Evolutionary conservation across 1,140 invertebrate genomes (phyloP), one percentile per base, ranked within the genome.

Genomic region (Caenorhabditis tropicalis): DNA sequence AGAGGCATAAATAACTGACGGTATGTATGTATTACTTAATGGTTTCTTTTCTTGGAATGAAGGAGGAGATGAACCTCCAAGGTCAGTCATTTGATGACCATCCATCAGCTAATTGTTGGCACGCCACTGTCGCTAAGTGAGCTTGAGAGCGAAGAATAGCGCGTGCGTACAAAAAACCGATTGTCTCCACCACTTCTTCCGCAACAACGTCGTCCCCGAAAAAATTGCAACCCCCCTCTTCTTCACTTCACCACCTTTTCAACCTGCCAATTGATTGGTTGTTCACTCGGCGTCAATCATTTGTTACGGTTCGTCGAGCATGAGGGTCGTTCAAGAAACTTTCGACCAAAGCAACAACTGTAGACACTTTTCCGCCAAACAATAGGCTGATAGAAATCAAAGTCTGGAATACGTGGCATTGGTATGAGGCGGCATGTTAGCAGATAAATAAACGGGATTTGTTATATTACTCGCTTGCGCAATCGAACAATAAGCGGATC

Each of bases 11-110:
- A 74, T 74, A 74, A 74, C 36, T 36, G 65, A 74, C 65, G 65
- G 65, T 74, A 74, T 74, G 65, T 74, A 74, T 74, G 65, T 74
- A 74, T 74, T 74, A 74, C 65, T 74, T 74, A 74, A 74, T 74
- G 65, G 65, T 74, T 74, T 43, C 65, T 74, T 74, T 74, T 74
- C 65, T 74, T 46, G 65, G 65, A 74, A n/a, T 74, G 36, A 74
- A n/a, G 29, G 29, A 27, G 24, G 24, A 21, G 65, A 74, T 74
- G 65, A 74, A 74, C 65, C 65, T 74, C 33, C 65, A 74, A 74
- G 65, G 65, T 74, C 65, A 74, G 36, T 74, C 33, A 74, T 74
- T 74, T 74, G 36, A 74, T 74, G 65, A 43, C 65, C 65, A 74
- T 74, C 65, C 65, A 43, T 74, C 65, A 74, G 65, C 65, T 74